Evolutionary conservation across 1,140 invertebrate species (phyloP).

Genomic region (Zaprionus capensis): DNA sequence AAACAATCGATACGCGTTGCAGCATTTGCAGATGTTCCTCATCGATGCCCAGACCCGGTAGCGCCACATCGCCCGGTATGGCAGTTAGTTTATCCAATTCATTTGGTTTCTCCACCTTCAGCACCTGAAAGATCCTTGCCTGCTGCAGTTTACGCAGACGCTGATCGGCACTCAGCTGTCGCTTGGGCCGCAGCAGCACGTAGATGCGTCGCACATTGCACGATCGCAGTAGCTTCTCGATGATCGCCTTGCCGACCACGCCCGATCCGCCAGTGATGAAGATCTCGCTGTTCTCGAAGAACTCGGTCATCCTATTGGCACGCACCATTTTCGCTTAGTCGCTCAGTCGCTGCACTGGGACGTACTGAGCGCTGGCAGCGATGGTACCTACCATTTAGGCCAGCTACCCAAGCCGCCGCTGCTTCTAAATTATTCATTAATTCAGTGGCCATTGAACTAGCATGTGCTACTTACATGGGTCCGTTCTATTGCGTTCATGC

Average conservation of each 20-base stretch:
- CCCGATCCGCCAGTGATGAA: slow-evolving; percentile 91
- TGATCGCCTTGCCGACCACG: slow-evolving; percentile 88
- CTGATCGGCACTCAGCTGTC: slow-evolving; percentile 54
- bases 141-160: slow-evolving; percentile 55
- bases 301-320: slow-evolving; percentile 82
- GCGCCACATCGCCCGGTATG: slow-evolving; percentile 81
- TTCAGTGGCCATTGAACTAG: slow-evolving; percentile 35
- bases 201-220: slow-evolving; percentile 88
- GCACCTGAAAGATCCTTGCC: slow-evolving; percentile 86
- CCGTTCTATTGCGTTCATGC: slow-evolving; percentile 11
- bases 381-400: slow-evolving; percentile 5
- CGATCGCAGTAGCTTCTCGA: slow-evolving; percentile 90
- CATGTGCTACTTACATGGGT: slow-evolving; percentile 38
- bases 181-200: slow-evolving; percentile 88
- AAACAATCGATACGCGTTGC: slow-evolving; percentile 91
- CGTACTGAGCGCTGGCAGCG: slow-evolving; percentile 2
- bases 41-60: slow-evolving; percentile 56
- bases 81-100: slow-evolving; percentile 76
- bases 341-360: background rate
- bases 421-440: slow-evolving; percentile 15
- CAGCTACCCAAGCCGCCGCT: background rate
- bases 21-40: slow-evolving; percentile 74
- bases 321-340: slow-evolving; percentile 2
- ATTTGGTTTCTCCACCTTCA: slow-evolving; percentile 59
- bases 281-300: slow-evolving; percentile 86